Evolutionary conservation across 2,888 invertebrate species (phyloP), one percentile per base, ranked within the genome.

Genomic region (Cyclophora albipunctata): DNA sequence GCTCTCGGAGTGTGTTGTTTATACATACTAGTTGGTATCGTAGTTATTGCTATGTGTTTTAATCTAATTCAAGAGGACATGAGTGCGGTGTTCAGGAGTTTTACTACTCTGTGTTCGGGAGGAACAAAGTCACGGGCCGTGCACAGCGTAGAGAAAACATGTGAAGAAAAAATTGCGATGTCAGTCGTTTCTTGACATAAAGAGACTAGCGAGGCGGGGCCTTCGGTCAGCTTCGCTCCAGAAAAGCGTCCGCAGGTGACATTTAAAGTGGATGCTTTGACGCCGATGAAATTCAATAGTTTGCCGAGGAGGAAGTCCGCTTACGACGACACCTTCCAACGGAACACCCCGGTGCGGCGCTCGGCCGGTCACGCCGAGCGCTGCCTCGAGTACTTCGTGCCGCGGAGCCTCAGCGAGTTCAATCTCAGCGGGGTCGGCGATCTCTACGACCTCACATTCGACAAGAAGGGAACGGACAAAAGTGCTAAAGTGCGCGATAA

Each of bases 11-110:
- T 93, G 48, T 95, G 95, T 64, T 94, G 95, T 45, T 91, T 93
- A 4, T 96, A 96, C 73, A 95, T 96, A 53, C 83, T 96, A 53
- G 91, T 95, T 40, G 96, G 96, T 45, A 94, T 96, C 92, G 95
- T 95, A 7, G 91, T 96, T 56, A 92, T 96, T 46, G 95, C 96
- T 41, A 95, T 95, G 93, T 95, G 95, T 78, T 96, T 96, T 83
- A 95, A 94, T 78, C 87, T 96, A 52, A 93, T 95, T 48, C 95
- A 95, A 75, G 95, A 95, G 67, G 95, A 95, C 75, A 90, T 94
- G 71, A 69, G 78, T 55, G 59, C 73, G 7, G 63, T 72, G 20
- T 46, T 81, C 55, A 66, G 77, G 4, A 63, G 66, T 5, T 62
- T 77, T 37, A 65, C 75, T 3, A 65, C 73, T 5, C 59, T 79